Base-by-base conservation (phyloP, 2,888 invertebrate species). In the Ommatoiulus sabulosus region DNA sequence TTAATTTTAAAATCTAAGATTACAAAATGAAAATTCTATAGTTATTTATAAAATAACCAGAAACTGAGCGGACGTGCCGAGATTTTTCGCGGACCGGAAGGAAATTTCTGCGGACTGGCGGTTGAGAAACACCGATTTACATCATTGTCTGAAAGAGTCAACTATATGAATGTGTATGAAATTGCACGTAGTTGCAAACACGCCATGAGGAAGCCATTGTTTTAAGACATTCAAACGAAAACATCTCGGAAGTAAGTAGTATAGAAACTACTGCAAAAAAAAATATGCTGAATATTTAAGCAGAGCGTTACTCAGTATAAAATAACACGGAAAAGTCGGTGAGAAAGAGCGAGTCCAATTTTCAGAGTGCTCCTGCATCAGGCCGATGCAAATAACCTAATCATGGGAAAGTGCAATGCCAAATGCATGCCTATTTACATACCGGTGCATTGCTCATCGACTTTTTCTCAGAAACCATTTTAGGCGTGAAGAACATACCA, bases 391-490 rank as follows among this genome's bases (percentile, higher is more conserved):
- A 57, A 57, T 57, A 57, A 57, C n/a, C 57, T 57, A 57, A 57
- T 57, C 57, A 57, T 57, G 17, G 57, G n/a, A 57, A 57, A 57
- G 57, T 57, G 57, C 57, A 57, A 57, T 57, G 57, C 57, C 57
- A 57, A 57, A 57, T 57, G 57, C 57, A 57, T n/a, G 57, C 10
- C 17, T 57, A 57, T 57, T 57, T 57, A 5, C 57, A 57, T 57
- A 57, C 4, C 46, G 4, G 46, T 8, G 8, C 46, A 46, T 46
- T 46, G 52, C 52, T 52, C 57, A 48, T 57, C 57, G 57, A 57
- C 57, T 57, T 57, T 57, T 57, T 57, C 57, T 17, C n/a, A 5
- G 8, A 1, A 52, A 17, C 57, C 4, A 57, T 57, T 57, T 57
- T 3, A n/a, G 3, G 57, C 8, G 5, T 2, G 57, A 57, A 57